Base-by-base conservation (phyloP, 2,888 invertebrate species). In the Heteromyza rotundicornis region DNA sequence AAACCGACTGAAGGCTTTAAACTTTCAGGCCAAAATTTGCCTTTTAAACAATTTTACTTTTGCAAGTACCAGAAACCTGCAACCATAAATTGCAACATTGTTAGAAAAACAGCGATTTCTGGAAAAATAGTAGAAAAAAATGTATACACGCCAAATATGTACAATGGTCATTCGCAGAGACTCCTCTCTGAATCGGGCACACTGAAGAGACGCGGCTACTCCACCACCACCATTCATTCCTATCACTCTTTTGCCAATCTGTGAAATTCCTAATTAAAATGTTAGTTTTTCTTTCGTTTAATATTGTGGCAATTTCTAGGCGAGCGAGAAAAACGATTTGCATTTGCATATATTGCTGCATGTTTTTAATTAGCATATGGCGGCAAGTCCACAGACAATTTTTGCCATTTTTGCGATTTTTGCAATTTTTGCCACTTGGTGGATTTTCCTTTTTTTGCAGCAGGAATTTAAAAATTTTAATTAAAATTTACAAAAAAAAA, bases 241-340 rank as follows among this genome's bases (percentile, higher is more conserved):
- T 47, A 47, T 47, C 47, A 47, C 2, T 47, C 19, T 47, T 47
- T 3, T 8, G 14, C 17, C 3, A 47, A 47, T 19, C 20, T 20
- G 17, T 5, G 7, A 47, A 19, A 47, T 47, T 47, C 47, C 47
- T 47, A 47, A 47, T 47, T 47, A 47, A 47, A 40, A 40, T n/a
- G n/a, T n/a, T n/a, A n/a, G n/a, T n/a, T n/a, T n/a, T n/a, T n/a
- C n/a, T n/a, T n/a, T n/a, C n/a, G n/a, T n/a, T n/a, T n/a, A 47
- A 47, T 47, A 19, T 47, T 17, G 17, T 20, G 3, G 47, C 47
- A 47, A 47, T 17, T 47, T 5, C 20, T 17, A n/a, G 19, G 7
- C 2, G 2, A 19, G 20, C 40, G n/a, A 32, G 32, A 32, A 12
- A 32, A 32, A 32, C n/a, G n/a, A n/a, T n/a, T n/a, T n/a, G n/a